Evolutionary conservation across 1,140 invertebrate species (phyloP).

Genomic region (Calliphora vicina): DNA sequence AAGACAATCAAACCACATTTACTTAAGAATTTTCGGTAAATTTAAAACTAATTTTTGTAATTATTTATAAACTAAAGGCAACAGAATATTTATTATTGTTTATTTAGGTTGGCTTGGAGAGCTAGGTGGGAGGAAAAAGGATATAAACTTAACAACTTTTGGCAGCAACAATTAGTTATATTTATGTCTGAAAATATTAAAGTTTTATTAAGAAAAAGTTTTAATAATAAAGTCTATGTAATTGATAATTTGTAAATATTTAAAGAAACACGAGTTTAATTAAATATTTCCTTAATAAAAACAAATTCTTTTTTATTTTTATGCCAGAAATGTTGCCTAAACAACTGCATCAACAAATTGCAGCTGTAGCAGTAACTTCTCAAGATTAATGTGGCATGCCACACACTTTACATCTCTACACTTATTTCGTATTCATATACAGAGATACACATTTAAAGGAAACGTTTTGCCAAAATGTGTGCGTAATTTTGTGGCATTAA

Average conservation of each 20-base stretch:
- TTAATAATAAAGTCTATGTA: too few species aligned
- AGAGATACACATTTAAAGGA: neutral
- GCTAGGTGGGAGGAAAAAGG: neutral
- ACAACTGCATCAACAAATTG: slow-evolving; percentile 1
- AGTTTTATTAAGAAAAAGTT: too few species aligned
- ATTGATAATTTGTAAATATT: too few species aligned
- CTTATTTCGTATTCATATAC: neutral
- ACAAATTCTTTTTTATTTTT: neutral
- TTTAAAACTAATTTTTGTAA: slow-evolving; percentile 23
- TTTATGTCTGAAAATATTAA: too few species aligned
- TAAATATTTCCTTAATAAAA: neutral
- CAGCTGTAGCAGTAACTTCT: neutral
- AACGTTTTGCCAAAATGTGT: neutral
- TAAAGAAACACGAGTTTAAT: neutral
- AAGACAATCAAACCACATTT: slow-evolving; percentile 6
- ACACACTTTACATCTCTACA: neutral
- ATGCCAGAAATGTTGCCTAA: neutral
- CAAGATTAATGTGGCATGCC: neutral
- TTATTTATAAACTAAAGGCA: neutral
- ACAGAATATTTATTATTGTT: slow-evolving; percentile 13
- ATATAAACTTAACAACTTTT: neutral
- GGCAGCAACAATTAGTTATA: neutral
- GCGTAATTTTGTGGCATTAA: neutral
- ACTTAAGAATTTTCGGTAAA: slow-evolving; percentile 15
- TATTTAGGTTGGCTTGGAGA: slow-evolving; percentile 18